Evolutionary conservation across 2,888 invertebrate genomes (phyloP), one percentile per base, ranked within the genome.

Genomic region (Cataglyphis rosenhaueri): DNA sequence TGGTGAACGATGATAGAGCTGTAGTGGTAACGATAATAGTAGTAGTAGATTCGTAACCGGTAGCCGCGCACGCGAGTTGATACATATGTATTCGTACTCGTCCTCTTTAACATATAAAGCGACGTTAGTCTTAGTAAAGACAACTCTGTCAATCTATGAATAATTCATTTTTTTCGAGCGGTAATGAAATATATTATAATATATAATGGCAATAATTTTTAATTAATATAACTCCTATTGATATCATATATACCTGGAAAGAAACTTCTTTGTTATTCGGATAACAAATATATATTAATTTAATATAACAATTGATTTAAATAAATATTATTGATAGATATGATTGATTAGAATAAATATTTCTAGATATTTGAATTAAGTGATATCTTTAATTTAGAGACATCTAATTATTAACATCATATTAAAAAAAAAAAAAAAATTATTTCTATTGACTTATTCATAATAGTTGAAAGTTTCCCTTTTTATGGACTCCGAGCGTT

Each of bases 101-200:
- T 71, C 59, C 73, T 71, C 78, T 79, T 79, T 79, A 52, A 71
- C 59, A 44, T 59, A 29, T 32, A 41, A 66, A 78, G 38, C 12
- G 29, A 15, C 21, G 78, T 25, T 71, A 64, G 10, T 35, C 44
- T 10, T 68, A 18, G n/a, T n/a, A n/a, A n/a, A 52, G 48, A 52
- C 8, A 1, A 52, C n/a, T 52, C n/a, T n/a, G 8, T 52, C 48
- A n/a, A n/a, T 44, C 18, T 44, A 44, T n/a, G n/a, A 61, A 32
- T 18, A 61, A 29, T 32, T 18, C 4, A 32, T 32, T 18, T 8
- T 15, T 44, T 44, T 44, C 12, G 3, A 12, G 12, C 41, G 15
- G 3, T 12, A n/a, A n/a, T 52, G n/a, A 52, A 0, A 2, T 52
- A n/a, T 52, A 52, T 52, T 52, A 12, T 44, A 0, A 12, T n/a